Conservation (phyloP, 2,888 invertebrate genomes). For the Spodoptera littoralis region DNA sequence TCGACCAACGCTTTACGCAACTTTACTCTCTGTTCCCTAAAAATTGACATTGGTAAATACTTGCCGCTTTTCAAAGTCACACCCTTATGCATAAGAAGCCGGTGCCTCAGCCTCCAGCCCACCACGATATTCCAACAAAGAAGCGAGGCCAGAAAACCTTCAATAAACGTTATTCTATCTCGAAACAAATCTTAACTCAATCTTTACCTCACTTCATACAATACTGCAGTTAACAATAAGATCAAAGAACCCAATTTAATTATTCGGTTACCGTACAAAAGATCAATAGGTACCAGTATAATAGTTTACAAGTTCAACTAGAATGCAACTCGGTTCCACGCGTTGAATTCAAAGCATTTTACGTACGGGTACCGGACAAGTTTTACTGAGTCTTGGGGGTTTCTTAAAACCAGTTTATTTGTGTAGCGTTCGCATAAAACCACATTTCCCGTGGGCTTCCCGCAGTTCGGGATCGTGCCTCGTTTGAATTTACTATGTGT, state of each 20-base stretch:
- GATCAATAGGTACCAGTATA: constrained; percentile 27
- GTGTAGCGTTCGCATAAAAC: constrained; percentile 69
- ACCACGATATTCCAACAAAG: too few relatives aligned
- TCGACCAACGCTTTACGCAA: too few relatives aligned
- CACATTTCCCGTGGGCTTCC: constrained; percentile 68
- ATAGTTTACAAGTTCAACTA: constrained; percentile 28
- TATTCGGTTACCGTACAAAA: constrained; percentile 40
- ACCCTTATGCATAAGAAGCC: too few relatives aligned
- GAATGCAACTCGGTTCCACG: constrained; percentile 40
- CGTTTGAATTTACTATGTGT: constrained; percentile 33
- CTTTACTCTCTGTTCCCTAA: too few relatives aligned
- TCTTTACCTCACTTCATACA: not conserved
- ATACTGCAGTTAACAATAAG: constrained; percentile 8
- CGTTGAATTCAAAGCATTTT: constrained; percentile 54
- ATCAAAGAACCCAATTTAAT: constrained; percentile 27
- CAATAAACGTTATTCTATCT: too few relatives aligned
- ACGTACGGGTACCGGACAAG: constrained; percentile 49
- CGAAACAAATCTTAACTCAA: not conserved
- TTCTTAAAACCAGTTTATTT: constrained; percentile 75
- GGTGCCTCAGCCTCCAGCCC: too few relatives aligned
- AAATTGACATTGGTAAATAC: too few relatives aligned
- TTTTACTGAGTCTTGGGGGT: constrained; percentile 55
- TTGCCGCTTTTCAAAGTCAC: too few relatives aligned
- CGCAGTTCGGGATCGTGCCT: constrained; percentile 47
- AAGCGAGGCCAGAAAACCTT: too few relatives aligned